Conservation (phyloP, 2,797 vertebrate genomes). For the Arrhamphus sclerolepis region DNA sequence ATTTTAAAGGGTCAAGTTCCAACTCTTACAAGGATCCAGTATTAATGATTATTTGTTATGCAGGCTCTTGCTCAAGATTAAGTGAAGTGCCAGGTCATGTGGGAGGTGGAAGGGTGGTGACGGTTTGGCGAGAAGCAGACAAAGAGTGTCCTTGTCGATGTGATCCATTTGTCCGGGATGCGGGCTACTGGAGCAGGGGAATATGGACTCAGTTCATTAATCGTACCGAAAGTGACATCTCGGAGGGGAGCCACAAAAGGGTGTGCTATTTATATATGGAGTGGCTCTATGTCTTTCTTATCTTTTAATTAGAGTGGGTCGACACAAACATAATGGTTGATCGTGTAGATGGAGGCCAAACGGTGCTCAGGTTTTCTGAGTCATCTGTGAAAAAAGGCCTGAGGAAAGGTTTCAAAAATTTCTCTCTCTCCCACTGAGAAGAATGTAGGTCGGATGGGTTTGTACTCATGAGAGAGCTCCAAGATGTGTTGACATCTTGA, state of each 20-base stretch:
- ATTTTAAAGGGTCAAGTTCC: constrained; percentile 69
- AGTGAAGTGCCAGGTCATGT: constrained; percentile 42
- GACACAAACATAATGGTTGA: constrained; percentile 49
- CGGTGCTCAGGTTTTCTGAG: constrained; percentile 26
- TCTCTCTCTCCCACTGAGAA: constrained; percentile 34
- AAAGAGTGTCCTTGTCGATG: constrained; percentile 67
- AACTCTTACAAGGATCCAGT: constrained; percentile 42
- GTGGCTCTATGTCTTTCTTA: constrained; percentile 47
- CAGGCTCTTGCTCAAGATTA: constrained; percentile 57
- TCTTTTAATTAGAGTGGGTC: constrained; percentile 53
- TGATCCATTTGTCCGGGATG: constrained; percentile 64
- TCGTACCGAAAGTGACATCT: constrained; percentile 67
- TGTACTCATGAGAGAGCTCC: constrained; percentile 68
- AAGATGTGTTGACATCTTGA: constrained; percentile 43
- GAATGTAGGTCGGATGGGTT: constrained; percentile 68
- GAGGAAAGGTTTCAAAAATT: constrained; percentile 41
- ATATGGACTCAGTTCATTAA: constrained; percentile 74
- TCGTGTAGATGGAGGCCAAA: constrained; percentile 25
- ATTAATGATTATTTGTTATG: constrained; percentile 71
- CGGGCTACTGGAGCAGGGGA: constrained; percentile 43
- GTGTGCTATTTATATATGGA: constrained; percentile 56
- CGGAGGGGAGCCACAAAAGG: constrained; percentile 69
- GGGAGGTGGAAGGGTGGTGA: constrained; percentile 15
- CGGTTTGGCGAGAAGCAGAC: constrained; percentile 52
- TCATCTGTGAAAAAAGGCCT: constrained; percentile 25